These are phyloP conservation scores for Ophioderma brevispina DNA, from an alignment of 35 echinoderm and acorn worm genomes.

Conservation along the genomic window DNA sequence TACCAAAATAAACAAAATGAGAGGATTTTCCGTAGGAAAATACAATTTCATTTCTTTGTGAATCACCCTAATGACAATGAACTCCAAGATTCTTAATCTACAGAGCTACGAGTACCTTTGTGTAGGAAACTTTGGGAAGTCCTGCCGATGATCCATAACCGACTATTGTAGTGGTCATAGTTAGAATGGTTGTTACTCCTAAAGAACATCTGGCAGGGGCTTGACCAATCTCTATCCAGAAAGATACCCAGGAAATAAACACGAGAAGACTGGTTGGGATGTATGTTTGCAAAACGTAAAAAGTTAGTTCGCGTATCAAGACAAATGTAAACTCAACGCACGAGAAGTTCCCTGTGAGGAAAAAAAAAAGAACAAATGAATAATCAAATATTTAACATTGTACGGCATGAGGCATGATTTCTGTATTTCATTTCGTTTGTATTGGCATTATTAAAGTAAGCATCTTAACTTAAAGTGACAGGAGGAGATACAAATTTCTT, in stretches of 20 bases:
- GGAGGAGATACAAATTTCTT: no score
- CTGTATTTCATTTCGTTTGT: no score
- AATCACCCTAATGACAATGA: no score
- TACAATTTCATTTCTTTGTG: no score
- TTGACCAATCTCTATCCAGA: slow-evolving; percentile 92
- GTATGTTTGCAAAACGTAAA: slow-evolving; percentile 89
- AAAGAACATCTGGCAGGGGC: slow-evolving; percentile 80
- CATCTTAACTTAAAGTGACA: no score
- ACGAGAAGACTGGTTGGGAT: slow-evolving; percentile 80
- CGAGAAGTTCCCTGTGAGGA: slow-evolving; percentile 44
- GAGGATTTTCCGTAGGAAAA: no score
- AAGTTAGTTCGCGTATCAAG: slow-evolving; percentile 73
- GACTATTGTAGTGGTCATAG: slow-evolving; percentile 85
- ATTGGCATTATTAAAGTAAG: no score
- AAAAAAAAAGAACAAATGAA: not conserved
- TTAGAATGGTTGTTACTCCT: slow-evolving; percentile 87
- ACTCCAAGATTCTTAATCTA: no score
- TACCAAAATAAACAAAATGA: no score
- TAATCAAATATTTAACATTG: no score
- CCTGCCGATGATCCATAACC: slow-evolving; percentile 78
- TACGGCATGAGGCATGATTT: no score
- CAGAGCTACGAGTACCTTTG: slow-evolving; percentile 57
- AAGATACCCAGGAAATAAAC: slow-evolving; percentile 86
- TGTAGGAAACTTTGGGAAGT: slow-evolving; percentile 86
- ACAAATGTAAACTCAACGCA: slow-evolving; percentile 80